These are phyloP conservation scores for Tetheella fluctuosa DNA, from an alignment of 2,888 invertebrate species.

Conservation along the genomic window DNA sequence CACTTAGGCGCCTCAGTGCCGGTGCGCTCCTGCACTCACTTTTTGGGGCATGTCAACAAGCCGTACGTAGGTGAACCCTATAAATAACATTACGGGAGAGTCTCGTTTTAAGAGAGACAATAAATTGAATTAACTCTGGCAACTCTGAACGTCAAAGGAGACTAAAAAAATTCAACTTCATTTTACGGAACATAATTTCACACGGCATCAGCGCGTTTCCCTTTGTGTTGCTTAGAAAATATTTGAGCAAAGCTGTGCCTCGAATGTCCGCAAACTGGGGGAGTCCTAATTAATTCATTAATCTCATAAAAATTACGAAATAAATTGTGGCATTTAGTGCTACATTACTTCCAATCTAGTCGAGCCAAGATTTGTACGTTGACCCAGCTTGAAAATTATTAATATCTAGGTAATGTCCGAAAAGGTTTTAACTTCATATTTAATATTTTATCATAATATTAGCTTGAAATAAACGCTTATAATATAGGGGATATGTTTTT, in stretches of 20 bases:
- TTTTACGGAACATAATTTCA: slow-evolving; percentile 76
- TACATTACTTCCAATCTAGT: slow-evolving; percentile 52
- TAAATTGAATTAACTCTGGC: slow-evolving; percentile 78
- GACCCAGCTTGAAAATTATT: slow-evolving; percentile 19
- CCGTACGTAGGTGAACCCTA: slow-evolving; percentile 78
- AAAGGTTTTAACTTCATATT: background rate
- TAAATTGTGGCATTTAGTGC: slow-evolving; percentile 57
- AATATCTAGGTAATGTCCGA: background rate
- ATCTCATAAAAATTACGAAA: slow-evolving; percentile 68
- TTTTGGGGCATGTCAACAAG: slow-evolving; percentile 73
- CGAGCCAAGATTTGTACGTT: slow-evolving; percentile 24
- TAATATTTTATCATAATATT: background rate
- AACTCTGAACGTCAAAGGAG: slow-evolving; percentile 78
- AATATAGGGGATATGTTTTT: too few relatives aligned
- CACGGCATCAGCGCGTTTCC: slow-evolving; percentile 61
- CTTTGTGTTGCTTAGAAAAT: slow-evolving; percentile 69
- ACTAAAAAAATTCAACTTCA: slow-evolving; percentile 70
- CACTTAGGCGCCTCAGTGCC: slow-evolving; percentile 68
- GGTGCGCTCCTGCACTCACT: slow-evolving; percentile 77
- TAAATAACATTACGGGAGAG: slow-evolving; percentile 77
- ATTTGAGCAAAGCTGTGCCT: slow-evolving; percentile 67
- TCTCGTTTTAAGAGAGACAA: slow-evolving; percentile 80
- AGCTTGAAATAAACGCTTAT: too few relatives aligned
- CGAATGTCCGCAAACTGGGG: slow-evolving; percentile 59
- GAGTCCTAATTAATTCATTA: slow-evolving; percentile 74